Percentiles rank a stretch among this genome's conserved stretches.
Evolutionary conservation across 64 coral and sea anemone species (phyloP).

Genomic region (Pocillopora damicornis): DNA sequence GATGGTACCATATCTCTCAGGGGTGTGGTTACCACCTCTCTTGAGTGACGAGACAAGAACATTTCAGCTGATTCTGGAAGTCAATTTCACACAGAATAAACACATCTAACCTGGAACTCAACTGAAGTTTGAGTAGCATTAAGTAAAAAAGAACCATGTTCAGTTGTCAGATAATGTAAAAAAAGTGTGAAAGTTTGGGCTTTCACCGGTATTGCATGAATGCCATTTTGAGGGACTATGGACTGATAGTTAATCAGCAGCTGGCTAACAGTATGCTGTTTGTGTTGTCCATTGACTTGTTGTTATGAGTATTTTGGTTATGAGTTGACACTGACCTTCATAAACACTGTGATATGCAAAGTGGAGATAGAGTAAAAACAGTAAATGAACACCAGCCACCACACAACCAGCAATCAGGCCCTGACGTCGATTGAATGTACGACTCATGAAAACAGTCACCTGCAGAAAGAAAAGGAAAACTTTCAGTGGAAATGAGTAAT

Average conservation of each 20-base stretch:
- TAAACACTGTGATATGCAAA: constrained; percentile 93
- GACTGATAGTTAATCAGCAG: background rate
- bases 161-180: no score
- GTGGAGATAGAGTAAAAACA: constrained; percentile 86
- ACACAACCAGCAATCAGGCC: constrained; percentile 84
- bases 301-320: background rate
- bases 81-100: no score
- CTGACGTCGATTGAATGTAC: constrained; percentile 84
- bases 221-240: no score
- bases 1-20: constrained; percentile 3
- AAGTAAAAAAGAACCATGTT: background rate
- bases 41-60: constrained; percentile 27
- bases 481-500: background rate
- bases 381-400: constrained; percentile 75
- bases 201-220: no score
- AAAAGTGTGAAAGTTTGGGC: no score
- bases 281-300: background rate
- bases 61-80: constrained; percentile 14
- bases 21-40: constrained; percentile 16
- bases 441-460: constrained; percentile 85
- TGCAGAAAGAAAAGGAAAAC: background rate
- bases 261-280: background rate
- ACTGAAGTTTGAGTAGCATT: no score
- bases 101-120: no score
- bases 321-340: constrained; percentile 67